Percentiles rank a stretch among this genome's conserved stretches.
phyloP scores from a whole-genome alignment of 2,888 invertebrate species.

The Piscicola geometra region DNA sequence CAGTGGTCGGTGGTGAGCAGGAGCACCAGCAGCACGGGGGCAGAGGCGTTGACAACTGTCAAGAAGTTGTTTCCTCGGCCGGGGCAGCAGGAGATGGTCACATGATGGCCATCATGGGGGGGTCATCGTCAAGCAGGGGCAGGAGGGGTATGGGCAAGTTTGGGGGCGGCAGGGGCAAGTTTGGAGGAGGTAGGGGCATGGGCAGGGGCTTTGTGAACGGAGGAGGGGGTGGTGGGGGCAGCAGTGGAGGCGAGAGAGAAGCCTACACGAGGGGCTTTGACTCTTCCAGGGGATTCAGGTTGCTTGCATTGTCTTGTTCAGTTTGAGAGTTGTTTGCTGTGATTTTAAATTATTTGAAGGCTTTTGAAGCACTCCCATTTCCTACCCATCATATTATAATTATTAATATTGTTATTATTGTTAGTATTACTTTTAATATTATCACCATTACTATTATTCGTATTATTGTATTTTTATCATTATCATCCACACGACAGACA shows the following conservation, averaged over 20 bases:
- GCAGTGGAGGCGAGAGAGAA: slow-evolving; percentile 13
- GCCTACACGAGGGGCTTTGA: not conserved
- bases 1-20: slow-evolving; percentile 6
- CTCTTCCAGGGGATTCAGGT: not conserved
- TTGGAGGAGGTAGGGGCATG: not conserved
- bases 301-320: no score
- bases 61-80: not conserved
- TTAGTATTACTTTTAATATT: no score
- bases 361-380: no score
- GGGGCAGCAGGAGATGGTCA: not conserved
- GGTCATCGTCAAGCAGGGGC: slow-evolving; percentile 12
- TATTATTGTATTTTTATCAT: no score
- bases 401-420: no score
- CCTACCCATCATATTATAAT: no score
- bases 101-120: not conserved
- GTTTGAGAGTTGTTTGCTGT: not conserved
- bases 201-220: slow-evolving; percentile 23
- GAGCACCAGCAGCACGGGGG: not conserved
- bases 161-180: no score
- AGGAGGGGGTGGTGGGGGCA: not conserved
- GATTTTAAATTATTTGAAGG: not conserved
- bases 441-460: no score
- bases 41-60: not conserved
- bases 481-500: no score
- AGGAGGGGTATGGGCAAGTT: not conserved